phyloP scores from a whole-genome alignment of 2,888 invertebrate genomes.

The Ornithoptera priamus region DNA sequence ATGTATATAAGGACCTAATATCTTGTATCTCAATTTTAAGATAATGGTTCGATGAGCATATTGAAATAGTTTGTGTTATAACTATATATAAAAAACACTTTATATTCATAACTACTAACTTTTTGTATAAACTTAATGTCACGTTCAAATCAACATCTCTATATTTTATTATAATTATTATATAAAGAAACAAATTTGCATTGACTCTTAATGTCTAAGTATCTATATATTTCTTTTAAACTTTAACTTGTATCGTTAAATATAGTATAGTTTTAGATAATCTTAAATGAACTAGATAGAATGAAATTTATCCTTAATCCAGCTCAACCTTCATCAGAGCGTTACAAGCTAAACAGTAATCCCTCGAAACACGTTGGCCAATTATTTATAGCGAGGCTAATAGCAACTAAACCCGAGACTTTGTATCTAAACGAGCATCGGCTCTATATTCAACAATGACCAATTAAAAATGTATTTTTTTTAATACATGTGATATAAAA shows the following conservation, averaged over 20 bases:
- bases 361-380: slow-evolving; percentile 70
- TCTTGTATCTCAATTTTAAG: no score
- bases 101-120: no score
- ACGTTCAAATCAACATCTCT: no score
- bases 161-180: no score
- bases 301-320: slow-evolving; percentile 29
- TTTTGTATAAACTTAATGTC: no score
- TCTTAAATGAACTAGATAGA: slow-evolving; percentile 24
- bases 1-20: no score
- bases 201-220: no score
- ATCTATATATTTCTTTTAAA: neutral
- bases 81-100: no score
- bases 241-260: neutral
- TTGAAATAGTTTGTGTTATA: no score
- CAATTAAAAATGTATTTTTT: slow-evolving; percentile 4
- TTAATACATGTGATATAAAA: neutral
- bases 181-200: no score
- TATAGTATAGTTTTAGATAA: slow-evolving; percentile 14
- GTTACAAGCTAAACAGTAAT: slow-evolving; percentile 71
- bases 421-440: slow-evolving; percentile 49
- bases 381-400: slow-evolving; percentile 75
- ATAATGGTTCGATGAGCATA: no score
- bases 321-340: slow-evolving; percentile 68
- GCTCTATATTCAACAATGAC: slow-evolving; percentile 37
- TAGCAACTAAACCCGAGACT: slow-evolving; percentile 63